Evolutionary conservation across 2,797 vertebrate genomes (phyloP).

Genomic region (Acrocephalus scirpaceus): DNA sequence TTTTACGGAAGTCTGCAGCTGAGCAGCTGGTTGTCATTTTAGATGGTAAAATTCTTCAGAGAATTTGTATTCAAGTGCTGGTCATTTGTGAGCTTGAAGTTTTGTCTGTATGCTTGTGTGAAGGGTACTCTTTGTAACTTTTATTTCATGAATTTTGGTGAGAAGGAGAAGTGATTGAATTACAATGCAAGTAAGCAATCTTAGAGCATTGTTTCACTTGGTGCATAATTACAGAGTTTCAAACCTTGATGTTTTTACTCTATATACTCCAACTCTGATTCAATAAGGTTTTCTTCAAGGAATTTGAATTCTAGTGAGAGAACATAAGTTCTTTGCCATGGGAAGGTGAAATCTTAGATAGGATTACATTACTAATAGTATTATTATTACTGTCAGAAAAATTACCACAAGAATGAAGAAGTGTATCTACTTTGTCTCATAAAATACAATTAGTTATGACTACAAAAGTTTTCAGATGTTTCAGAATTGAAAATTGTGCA

Average conservation of each 20-base stretch:
- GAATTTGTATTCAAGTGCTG: background rate
- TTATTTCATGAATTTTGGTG: background rate
- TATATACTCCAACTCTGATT: background rate
- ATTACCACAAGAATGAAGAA: background rate
- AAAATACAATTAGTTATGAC: background rate
- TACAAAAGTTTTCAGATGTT: background rate
- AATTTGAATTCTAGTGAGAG: background rate
- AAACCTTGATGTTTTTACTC: background rate
- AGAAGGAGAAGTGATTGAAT: background rate
- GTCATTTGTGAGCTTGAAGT: background rate
- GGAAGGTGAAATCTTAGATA: background rate
- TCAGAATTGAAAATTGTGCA: background rate
- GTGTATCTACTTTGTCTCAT: background rate
- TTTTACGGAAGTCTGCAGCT: conserved; percentile 88
- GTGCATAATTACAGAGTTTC: background rate
- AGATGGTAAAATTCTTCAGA: conserved; percentile 82
- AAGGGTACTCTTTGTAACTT: background rate
- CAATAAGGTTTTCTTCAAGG: background rate
- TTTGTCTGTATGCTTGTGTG: background rate
- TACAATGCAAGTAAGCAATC: background rate
- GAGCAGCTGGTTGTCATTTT: conserved; percentile 92
- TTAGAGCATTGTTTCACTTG: background rate
- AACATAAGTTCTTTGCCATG: background rate
- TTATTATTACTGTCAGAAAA: background rate
- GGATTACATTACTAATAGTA: background rate